These are phyloP conservation scores for Enteromius paludinosus DNA, from an alignment of 2,797 vertebrate species.

Conservation along the genomic window DNA sequence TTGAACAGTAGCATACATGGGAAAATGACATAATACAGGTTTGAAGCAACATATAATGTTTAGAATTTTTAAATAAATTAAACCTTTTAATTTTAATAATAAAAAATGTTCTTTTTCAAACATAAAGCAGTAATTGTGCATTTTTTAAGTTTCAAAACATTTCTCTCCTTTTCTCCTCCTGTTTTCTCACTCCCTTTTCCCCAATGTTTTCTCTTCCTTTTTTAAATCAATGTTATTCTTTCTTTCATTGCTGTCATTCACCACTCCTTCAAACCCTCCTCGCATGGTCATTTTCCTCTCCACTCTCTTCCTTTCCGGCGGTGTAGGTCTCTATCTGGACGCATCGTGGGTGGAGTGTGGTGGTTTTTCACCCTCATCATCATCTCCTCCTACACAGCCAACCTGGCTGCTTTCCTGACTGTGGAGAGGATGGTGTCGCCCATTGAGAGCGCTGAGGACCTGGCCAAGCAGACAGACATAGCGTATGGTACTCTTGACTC, in stretches of 20 bases:
- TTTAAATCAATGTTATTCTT: conserved; percentile 7
- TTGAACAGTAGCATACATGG: neutral
- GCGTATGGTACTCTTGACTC: conserved; percentile 97
- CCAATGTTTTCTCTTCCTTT: conserved; percentile 13
- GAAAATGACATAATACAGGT: neutral
- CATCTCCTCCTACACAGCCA: conserved; percentile 99
- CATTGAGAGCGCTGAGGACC: conserved; percentile 89
- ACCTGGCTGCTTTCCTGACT: conserved; percentile 98
- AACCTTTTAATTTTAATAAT: too few species aligned
- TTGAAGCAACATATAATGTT: neutral
- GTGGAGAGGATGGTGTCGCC: conserved; percentile 98
- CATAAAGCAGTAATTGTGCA: neutral
- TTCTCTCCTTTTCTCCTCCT: conserved; percentile 1
- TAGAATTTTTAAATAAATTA: neutral
- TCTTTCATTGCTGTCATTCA: conserved; percentile 12
- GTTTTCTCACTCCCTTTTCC: neutral
- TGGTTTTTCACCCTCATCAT: conserved; percentile 99
- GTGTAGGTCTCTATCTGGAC: conserved; percentile 94
- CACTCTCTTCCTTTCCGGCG: conserved; percentile 7
- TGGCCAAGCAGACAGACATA: conserved; percentile 98
- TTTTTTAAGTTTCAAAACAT: neutral
- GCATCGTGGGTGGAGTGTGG: conserved; percentile 98
- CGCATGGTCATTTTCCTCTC: conserved; percentile 35
- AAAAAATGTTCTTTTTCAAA: neutral
- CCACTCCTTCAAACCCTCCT: conserved; percentile 17